A percentile compares a stretch with the other conserved stretches of the same genome.
Evolutionary conservation across 2,888 invertebrate genomes (phyloP).

Genomic region (Limenitis arthemis): DNA sequence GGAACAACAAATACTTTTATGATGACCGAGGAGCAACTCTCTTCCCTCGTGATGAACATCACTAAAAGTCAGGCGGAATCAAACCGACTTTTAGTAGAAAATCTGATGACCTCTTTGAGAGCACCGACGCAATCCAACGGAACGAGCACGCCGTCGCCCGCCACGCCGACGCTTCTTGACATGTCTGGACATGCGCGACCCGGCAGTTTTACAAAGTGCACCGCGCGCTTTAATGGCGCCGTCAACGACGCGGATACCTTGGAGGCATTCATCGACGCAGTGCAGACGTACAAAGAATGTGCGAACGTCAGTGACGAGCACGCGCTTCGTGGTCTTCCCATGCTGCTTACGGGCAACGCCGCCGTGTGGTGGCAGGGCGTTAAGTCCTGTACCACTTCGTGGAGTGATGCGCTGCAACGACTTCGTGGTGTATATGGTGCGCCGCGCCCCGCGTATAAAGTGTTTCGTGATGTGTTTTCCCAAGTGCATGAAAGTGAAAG

Average conservation of each 20-base stretch:
- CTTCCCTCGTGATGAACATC: not conserved
- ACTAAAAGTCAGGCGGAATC: not conserved
- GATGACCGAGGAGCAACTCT: not conserved
- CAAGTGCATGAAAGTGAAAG: not conserved
- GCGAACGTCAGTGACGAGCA: constrained; percentile 15
- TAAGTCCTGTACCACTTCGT: not conserved
- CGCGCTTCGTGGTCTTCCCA: constrained; percentile 17
- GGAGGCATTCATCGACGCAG: constrained; percentile 19
- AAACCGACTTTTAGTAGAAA: not conserved
- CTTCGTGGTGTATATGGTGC: constrained; percentile 16
- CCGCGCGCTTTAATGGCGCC: constrained; percentile 10
- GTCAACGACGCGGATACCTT: constrained; percentile 6
- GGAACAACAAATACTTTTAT: not conserved
- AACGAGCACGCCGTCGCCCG: not conserved
- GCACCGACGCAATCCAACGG: not conserved
- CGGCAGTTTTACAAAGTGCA: constrained; percentile 9
- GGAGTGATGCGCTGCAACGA: constrained; percentile 9
- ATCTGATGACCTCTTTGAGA: not conserved
- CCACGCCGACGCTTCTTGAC: not conserved
- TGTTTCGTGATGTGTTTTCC: constrained; percentile 3
- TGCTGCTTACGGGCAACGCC: constrained; percentile 15
- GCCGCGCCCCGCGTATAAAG: constrained; percentile 11
- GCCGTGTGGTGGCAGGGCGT: constrained; percentile 18
- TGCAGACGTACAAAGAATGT: constrained; percentile 15
- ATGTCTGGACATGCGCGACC: not conserved